phyloP scores from a whole-genome alignment of 2,113 vertebrate genomes.

The Dolichotis patagonum region DNA sequence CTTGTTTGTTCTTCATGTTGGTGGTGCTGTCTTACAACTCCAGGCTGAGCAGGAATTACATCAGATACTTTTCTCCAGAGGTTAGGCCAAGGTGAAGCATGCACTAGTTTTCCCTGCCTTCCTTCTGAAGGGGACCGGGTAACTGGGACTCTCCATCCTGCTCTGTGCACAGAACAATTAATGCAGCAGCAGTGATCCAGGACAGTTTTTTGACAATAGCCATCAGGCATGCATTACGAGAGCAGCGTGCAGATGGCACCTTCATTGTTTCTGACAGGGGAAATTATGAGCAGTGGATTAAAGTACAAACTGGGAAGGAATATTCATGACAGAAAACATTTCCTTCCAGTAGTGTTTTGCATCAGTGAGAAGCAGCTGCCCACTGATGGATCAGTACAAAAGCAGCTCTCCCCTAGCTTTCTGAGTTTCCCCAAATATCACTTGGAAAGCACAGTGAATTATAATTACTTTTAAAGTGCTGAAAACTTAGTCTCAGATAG shows the following conservation, averaged over 20 bases:
- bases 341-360: constrained; percentile 40
- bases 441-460: constrained; percentile 24
- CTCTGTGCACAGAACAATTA: not conserved
- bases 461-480: not conserved
- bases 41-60: not conserved
- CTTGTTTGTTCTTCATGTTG: not conserved
- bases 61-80: not conserved
- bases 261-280: constrained; percentile 52
- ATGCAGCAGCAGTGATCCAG: not conserved
- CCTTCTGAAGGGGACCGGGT: not conserved
- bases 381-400: constrained; percentile 1
- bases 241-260: constrained; percentile 51
- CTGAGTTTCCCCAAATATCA: not conserved
- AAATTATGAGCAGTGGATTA: constrained; percentile 28
- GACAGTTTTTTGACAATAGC: constrained; percentile 1
- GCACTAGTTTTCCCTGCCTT: not conserved
- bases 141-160: not conserved
- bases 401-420: not conserved
- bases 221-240: not conserved
- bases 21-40: not conserved
- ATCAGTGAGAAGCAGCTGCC: constrained; percentile 15
- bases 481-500: not conserved
- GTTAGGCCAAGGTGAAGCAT: not conserved
- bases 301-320: constrained; percentile 40
- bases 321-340: constrained; percentile 58